These are phyloP conservation scores for Subacronicta megacephala DNA, from an alignment of 2,888 invertebrate genomes.

Conservation along the genomic window DNA sequence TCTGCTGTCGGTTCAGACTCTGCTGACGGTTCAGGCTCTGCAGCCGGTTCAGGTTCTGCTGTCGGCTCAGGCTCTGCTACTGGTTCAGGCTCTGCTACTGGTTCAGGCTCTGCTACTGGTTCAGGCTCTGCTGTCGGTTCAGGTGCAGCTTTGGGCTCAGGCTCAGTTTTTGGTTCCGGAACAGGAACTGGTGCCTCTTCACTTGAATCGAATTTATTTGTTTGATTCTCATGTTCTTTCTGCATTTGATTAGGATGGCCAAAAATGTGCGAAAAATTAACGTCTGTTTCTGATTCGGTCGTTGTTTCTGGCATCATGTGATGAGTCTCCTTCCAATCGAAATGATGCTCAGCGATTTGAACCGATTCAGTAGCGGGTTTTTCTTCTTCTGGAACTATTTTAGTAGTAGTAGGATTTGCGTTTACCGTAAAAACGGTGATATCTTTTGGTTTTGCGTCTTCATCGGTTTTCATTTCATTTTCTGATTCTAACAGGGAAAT, in stretches of 20 bases:
- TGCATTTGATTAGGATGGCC: conserved; percentile 61
- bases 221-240: conserved; percentile 48
- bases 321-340: conserved; percentile 77
- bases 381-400: conserved; percentile 66
- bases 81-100: conserved; percentile 23
- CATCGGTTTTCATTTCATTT: conserved; percentile 22
- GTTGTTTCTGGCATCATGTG: conserved; percentile 67
- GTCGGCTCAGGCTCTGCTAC: conserved; percentile 29
- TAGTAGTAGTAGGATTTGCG: conserved; percentile 64
- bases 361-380: conserved; percentile 63
- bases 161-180: conserved; percentile 10
- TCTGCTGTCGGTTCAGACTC: conserved; percentile 16
- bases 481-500: conserved; percentile 69
- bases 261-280: conserved; percentile 76
- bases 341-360: conserved; percentile 56
- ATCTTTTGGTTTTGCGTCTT: conserved; percentile 47
- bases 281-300: conserved; percentile 70
- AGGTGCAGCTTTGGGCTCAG: conserved; percentile 38
- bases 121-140: conserved; percentile 13
- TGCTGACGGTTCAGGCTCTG: conserved; percentile 31
- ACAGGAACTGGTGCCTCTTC: conserved; percentile 48
- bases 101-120: conserved; percentile 22
- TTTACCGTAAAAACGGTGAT: conserved; percentile 64
- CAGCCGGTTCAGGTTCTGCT: conserved; percentile 36
- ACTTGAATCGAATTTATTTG: conserved; percentile 44